These are phyloP conservation scores for Drosophila subsilvestris DNA, from an alignment of 2,888 invertebrate species.

Conservation along the genomic window DNA sequence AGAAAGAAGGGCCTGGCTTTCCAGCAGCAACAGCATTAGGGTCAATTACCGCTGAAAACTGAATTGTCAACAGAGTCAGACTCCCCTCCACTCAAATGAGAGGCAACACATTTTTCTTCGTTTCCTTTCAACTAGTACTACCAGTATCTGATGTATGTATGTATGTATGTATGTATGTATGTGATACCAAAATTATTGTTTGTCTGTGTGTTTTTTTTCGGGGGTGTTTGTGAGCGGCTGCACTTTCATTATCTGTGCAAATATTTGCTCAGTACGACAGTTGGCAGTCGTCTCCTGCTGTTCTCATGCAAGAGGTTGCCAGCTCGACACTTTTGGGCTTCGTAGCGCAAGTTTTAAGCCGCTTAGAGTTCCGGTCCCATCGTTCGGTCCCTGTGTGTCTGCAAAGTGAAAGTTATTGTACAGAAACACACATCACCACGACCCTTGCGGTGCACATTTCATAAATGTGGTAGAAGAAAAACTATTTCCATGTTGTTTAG, in stretches of 20 bases:
- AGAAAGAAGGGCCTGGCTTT: slow-evolving; percentile 27
- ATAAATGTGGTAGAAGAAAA: slow-evolving; percentile 68
- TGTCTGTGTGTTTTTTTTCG: background rate
- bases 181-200: background rate
- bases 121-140: background rate
- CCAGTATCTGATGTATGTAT: background rate
- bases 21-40: slow-evolving; percentile 57
- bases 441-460: slow-evolving; percentile 69
- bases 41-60: slow-evolving; percentile 75
- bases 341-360: slow-evolving; percentile 70
- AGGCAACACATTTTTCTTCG: slow-evolving; percentile 35
- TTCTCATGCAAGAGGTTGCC: slow-evolving; percentile 48
- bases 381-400: background rate
- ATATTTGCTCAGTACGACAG: slow-evolving; percentile 67
- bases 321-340: slow-evolving; percentile 72
- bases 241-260: slow-evolving; percentile 76
- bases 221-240: slow-evolving; percentile 13
- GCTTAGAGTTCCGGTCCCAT: slow-evolving; percentile 52
- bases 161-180: background rate
- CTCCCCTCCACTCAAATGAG: background rate
- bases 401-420: slow-evolving; percentile 76
- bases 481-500: slow-evolving; percentile 52
- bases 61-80: slow-evolving; percentile 64
- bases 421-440: slow-evolving; percentile 28
- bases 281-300: slow-evolving; percentile 55